Evolutionary conservation across 1,140 invertebrate species (phyloP).

Genomic region (Polypedilum pembai): DNA sequence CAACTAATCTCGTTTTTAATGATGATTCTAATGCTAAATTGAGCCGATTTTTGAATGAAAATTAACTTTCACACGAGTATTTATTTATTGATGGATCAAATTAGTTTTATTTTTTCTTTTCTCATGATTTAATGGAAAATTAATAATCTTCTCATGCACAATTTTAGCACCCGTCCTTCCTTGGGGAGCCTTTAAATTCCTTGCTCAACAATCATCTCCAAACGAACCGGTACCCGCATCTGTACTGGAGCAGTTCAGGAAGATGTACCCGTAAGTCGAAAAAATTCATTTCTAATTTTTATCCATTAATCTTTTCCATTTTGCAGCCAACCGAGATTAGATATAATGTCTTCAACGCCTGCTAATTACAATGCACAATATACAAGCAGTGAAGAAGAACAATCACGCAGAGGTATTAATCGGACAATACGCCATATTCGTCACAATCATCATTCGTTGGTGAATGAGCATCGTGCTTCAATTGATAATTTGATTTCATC

Average conservation of each 20-base stretch:
- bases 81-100: background rate
- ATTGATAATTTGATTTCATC: background rate
- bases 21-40: background rate
- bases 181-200: background rate
- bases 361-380: background rate
- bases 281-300: background rate
- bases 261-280: background rate
- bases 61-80: background rate
- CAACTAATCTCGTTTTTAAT: background rate
- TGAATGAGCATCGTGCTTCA: background rate
- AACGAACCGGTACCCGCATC: background rate
- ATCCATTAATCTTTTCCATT: background rate
- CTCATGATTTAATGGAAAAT: background rate
- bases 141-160: background rate
- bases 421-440: background rate
- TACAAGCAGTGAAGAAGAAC: background rate
- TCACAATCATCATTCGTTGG: background rate
- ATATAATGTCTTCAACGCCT: background rate
- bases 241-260: background rate
- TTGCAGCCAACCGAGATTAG: constrained; percentile 8
- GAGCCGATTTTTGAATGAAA: background rate
- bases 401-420: background rate
- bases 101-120: background rate
- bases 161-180: background rate
- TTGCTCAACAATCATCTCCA: background rate